Evolutionary conservation across 2,797 vertebrate species (phyloP).

Genomic region (Chrosomus eos): DNA sequence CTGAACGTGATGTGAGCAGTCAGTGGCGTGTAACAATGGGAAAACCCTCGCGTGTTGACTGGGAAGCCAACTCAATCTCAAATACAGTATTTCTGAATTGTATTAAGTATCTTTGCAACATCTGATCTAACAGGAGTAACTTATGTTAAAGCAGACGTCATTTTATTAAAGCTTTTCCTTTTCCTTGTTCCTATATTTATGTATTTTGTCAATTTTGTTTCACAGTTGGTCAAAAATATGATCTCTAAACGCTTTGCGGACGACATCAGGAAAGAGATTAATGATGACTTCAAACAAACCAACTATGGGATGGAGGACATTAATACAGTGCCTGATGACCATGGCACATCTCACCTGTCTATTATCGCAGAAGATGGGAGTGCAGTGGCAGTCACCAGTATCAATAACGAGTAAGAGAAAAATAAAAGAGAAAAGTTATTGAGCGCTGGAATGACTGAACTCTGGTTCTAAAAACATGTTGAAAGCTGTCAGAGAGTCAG

Average conservation of each 20-base stretch:
- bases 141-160: too few relatives aligned
- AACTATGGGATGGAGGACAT: slow-evolving; percentile 78
- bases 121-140: too few relatives aligned
- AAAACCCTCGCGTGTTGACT: too few relatives aligned
- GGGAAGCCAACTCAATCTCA: too few relatives aligned
- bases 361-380: slow-evolving; percentile 92
- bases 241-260: slow-evolving; percentile 87
- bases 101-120: too few relatives aligned
- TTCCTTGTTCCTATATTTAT: too few relatives aligned
- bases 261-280: slow-evolving; percentile 86
- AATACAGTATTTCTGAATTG: too few relatives aligned
- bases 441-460: not conserved
- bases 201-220: not conserved
- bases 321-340: slow-evolving; percentile 76
- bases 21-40: too few relatives aligned
- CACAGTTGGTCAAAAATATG: slow-evolving; percentile 89
- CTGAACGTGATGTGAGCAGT: too few relatives aligned
- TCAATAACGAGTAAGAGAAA: slow-evolving; percentile 89
- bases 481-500: not conserved
- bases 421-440: not conserved
- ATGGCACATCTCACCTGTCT: slow-evolving; percentile 92
- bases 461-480: not conserved
- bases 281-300: slow-evolving; percentile 81
- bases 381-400: slow-evolving; percentile 94
- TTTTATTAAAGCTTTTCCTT: too few relatives aligned